Percentiles rank a stretch among this genome's conserved stretches.
These are phyloP conservation scores for Ladona fulva DNA, from an alignment of 1,140 invertebrate species.

Conservation along the genomic window DNA sequence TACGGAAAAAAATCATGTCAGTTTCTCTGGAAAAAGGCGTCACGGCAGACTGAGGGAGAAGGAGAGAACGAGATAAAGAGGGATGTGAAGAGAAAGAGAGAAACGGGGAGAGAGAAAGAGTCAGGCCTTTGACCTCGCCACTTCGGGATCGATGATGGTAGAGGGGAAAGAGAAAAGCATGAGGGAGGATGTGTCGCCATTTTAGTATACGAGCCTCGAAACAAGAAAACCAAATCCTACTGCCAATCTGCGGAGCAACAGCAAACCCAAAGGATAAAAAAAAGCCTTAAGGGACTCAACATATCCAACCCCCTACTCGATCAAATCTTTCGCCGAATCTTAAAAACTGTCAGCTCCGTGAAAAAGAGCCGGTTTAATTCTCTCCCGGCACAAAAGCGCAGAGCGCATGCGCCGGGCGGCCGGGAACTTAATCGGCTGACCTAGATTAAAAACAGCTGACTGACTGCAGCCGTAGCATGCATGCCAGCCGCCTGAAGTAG, in stretches of 20 bases:
- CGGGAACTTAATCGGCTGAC: neutral
- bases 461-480: neutral
- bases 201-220: neutral
- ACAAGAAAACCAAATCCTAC: neutral
- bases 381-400: too few relatives aligned
- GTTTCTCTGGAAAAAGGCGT: too few relatives aligned
- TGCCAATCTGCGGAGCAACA: too few relatives aligned
- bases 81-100: neutral
- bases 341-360: too few relatives aligned
- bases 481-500: too few relatives aligned
- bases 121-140: neutral
- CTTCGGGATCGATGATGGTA: neutral
- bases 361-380: too few relatives aligned
- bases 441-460: neutral
- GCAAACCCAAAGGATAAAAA: too few relatives aligned
- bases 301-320: too few relatives aligned
- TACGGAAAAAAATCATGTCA: too few relatives aligned
- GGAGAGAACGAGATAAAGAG: neutral
- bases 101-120: neutral
- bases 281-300: too few relatives aligned
- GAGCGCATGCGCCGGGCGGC: neutral
- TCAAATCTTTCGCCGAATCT: too few relatives aligned
- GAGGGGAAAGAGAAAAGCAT: neutral
- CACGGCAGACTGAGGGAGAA: neutral
- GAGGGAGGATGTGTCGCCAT: neutral